These are phyloP conservation scores for Hoplodrina ambigua DNA, from an alignment of 2,888 invertebrate genomes.

Conservation along the genomic window DNA sequence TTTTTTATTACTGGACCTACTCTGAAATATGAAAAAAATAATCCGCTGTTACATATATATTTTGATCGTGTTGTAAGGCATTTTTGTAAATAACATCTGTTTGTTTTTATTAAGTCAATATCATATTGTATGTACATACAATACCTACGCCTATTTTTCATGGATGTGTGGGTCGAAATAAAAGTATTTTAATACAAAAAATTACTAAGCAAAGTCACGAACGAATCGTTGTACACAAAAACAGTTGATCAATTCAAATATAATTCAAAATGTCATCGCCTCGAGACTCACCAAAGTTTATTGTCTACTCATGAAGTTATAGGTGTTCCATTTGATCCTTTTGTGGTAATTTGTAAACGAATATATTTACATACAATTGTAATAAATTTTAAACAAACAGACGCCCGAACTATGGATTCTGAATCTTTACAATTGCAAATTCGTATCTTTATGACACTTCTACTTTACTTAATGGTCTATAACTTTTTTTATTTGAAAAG, in stretches of 20 bases:
- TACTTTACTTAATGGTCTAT: slow-evolving; percentile 30
- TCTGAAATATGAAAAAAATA: no score
- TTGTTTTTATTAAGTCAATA: no score
- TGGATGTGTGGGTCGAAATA: no score
- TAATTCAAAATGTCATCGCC: slow-evolving; percentile 55
- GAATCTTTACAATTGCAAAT: slow-evolving; percentile 61
- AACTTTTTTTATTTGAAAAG: slow-evolving; percentile 38
- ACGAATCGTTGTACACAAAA: background rate
- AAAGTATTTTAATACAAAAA: background rate
- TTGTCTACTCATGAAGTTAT: slow-evolving; percentile 45
- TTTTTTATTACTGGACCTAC: no score
- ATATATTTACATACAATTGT: slow-evolving; percentile 61
- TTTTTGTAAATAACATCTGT: no score
- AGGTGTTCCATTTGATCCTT: slow-evolving; percentile 54
- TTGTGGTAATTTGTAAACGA: slow-evolving; percentile 57
- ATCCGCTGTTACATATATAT: no score
- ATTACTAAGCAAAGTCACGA: background rate
- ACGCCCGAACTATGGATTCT: slow-evolving; percentile 32
- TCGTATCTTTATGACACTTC: slow-evolving; percentile 35
- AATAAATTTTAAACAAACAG: slow-evolving; percentile 51
- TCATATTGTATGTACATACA: no score
- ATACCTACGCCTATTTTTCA: no score
- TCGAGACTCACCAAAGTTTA: slow-evolving; percentile 30
- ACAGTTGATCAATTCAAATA: slow-evolving; percentile 54
- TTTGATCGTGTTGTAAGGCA: no score